Base-by-base conservation (phyloP, 2,888 invertebrate genomes). In the Brenthis daphne region DNA sequence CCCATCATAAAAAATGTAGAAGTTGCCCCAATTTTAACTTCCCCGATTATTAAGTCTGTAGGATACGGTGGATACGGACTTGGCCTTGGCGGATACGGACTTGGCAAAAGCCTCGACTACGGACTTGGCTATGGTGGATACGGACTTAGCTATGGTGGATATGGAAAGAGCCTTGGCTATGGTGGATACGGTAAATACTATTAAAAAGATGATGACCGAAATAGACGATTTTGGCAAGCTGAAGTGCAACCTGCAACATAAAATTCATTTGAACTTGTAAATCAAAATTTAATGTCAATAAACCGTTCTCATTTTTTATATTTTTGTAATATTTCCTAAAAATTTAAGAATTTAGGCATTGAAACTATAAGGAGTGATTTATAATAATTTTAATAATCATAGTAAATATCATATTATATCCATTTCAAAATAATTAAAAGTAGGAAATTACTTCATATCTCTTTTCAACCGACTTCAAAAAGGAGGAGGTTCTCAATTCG, bases 21-120 rank as follows among this genome's bases (percentile, higher is more conserved):
- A 60, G 12, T 60, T 20, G 58, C 58, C 47, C 58, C 58, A 20
- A 58, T 58, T n/a, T 12, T 60, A n/a, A 12, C 48, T 60, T 48
- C 48, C 48, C 60, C 60, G 12, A 14, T 60, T 6, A 11, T 50
- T 8, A 63, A 63, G 20, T 16, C 37, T 20, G 53, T 63, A 53
- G 11, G 51, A 24, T 63, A 63, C 43, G 20, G 63, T 20, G 63
- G 63, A 6, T 63, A 63, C 43, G 51, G 14, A n/a, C 51, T 53
- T n/a, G 51, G 51, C 14, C 51, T 53, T 53, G 51, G 51, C n/a
- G 51, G 51, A 16, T 53, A 53, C 16, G 63, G 63, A 24, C 53
- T 60, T 11, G 16, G n/a, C 20, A 63, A 63, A 37, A 37, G 1
- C 8, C 63, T 63, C 14, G 20, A 20, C 33, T 51, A 63, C 13